These are phyloP conservation scores for Nyctalus aviator DNA, from an alignment of 2,797 vertebrate genomes.

Conservation along the genomic window DNA sequence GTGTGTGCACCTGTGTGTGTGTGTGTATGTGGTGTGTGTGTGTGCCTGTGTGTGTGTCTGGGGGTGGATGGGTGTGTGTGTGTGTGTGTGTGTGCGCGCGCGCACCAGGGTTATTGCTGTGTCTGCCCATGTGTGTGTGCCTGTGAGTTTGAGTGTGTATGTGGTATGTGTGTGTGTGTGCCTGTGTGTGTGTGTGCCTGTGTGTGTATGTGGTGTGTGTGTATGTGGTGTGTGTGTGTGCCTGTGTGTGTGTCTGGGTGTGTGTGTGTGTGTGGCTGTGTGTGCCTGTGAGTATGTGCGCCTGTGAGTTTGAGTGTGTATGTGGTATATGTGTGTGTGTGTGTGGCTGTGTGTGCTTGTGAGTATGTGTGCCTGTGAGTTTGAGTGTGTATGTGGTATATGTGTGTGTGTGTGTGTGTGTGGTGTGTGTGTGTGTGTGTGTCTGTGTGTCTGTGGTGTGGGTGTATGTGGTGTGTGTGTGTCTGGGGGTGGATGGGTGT, in stretches of 20 bases:
- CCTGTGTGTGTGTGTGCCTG: neutral
- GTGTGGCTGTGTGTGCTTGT: neutral
- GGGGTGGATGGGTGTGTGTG: too few relatives aligned
- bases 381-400: too few relatives aligned
- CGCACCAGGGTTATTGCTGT: fast-evolving
- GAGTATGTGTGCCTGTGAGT: neutral
- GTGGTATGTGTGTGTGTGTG: neutral
- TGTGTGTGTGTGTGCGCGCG: neutral
- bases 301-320: neutral
- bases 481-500: neutral
- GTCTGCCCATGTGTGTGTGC: neutral
- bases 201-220: neutral
- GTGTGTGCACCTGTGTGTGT: neutral
- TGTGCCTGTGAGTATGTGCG: neutral
- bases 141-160: too few relatives aligned
- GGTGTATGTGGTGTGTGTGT: neutral
- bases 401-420: too few relatives aligned
- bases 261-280: neutral
- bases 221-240: neutral
- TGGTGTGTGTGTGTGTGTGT: too few relatives aligned
- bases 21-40: too few relatives aligned
- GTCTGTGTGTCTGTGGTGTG: neutral
- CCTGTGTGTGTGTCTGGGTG: neutral
- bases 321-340: neutral
- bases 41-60: neutral